Percentiles rank a stretch among this genome's conserved stretches.
These are phyloP conservation scores for Strigamia transsilvanica DNA, from an alignment of 2,888 invertebrate genomes.

Conservation along the genomic window DNA sequence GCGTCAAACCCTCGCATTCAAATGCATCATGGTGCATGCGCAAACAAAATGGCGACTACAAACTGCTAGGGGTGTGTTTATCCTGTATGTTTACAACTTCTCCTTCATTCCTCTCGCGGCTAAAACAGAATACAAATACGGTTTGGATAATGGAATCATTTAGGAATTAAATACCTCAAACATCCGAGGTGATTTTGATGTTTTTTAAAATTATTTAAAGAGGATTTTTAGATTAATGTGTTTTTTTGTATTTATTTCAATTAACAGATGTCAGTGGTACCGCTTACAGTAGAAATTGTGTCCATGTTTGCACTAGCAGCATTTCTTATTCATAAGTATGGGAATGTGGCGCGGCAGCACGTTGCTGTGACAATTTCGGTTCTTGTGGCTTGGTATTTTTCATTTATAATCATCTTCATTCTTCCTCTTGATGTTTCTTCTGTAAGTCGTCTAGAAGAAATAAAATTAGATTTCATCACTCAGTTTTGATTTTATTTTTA, in stretches of 20 bases:
- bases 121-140: neutral
- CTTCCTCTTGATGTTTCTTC: constrained; percentile 96
- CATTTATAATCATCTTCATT: constrained; percentile 96
- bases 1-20: neutral
- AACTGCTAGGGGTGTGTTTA: neutral
- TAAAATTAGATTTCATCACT: too few relatives aligned
- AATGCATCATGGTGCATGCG: neutral
- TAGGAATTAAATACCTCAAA: neutral
- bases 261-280: constrained; percentile 73
- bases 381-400: constrained; percentile 97
- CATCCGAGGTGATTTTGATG: neutral
- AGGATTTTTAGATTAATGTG: neutral
- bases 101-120: neutral
- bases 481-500: neutral
- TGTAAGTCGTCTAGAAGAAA: constrained; percentile 74
- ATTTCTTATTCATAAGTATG: constrained; percentile 88
- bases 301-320: constrained; percentile 79
- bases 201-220: neutral
- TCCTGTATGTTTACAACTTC: neutral
- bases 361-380: constrained; percentile 92
- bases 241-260: neutral
- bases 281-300: constrained; percentile 82
- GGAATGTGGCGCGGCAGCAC: constrained; percentile 94
- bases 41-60: constrained; percentile 7
- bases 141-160: neutral